phyloP scores from a whole-genome alignment of 1,140 invertebrate genomes.

The Paramacrobiotus metropolitanus region DNA sequence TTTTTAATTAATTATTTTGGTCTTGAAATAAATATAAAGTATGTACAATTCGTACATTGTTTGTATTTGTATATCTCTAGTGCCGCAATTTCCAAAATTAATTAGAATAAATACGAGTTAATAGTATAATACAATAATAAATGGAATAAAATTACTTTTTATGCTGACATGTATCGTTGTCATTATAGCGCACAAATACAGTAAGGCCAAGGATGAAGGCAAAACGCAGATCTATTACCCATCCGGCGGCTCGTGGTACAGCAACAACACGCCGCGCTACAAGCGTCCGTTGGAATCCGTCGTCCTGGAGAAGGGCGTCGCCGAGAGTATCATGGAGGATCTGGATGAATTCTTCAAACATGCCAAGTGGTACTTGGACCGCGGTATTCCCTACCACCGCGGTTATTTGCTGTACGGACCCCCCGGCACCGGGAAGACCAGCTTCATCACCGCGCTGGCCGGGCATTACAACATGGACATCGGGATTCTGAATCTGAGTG shows the following conservation, averaged over 20 bases:
- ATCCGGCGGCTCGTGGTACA: not conserved
- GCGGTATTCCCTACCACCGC: not conserved
- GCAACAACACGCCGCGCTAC: not conserved
- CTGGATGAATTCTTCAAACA: not conserved
- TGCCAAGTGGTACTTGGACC: not conserved
- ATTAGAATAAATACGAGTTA: too few relatives aligned
- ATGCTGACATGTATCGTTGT: too few relatives aligned
- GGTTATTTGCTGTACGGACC: constrained; percentile 71
- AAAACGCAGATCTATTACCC: not conserved
- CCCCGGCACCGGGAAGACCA: constrained; percentile 97
- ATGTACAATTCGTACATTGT: not conserved
- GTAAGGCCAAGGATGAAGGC: not conserved
- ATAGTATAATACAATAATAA: too few relatives aligned
- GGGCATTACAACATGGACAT: constrained; percentile 18
- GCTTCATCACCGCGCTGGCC: constrained; percentile 80
- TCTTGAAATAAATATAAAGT: too few relatives aligned
- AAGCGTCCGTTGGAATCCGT: not conserved
- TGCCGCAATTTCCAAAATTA: not conserved
- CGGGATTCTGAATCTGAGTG: not conserved
- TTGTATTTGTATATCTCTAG: not conserved
- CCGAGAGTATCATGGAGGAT: not conserved
- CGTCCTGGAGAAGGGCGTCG: not conserved
- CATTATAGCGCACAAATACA: not conserved
- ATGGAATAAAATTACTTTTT: too few relatives aligned
- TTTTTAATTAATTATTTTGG: too few relatives aligned